A percentile compares a stretch with the other conserved stretches of the same genome.
phyloP scores from a whole-genome alignment of 1,140 invertebrate species.

The Melipona quadrifasciata region DNA sequence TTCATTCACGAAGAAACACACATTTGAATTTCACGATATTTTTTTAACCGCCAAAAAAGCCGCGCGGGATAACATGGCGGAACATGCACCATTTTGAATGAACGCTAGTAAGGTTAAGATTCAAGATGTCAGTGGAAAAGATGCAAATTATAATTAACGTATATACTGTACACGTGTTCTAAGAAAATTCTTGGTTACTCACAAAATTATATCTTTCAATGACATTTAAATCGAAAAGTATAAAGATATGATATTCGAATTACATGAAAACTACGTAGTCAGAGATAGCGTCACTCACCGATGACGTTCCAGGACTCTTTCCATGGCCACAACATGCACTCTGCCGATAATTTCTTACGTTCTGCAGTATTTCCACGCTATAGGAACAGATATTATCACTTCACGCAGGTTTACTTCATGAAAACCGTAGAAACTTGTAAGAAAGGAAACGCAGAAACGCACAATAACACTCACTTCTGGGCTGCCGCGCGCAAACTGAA shows the following conservation, averaged over 20 bases:
- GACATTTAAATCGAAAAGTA: not conserved
- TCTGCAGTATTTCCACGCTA: not conserved
- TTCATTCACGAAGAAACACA: not conserved
- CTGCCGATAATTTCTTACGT: not conserved
- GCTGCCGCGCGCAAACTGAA: conserved; percentile 25
- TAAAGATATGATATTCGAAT: not conserved
- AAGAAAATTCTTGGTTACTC: too few relatives aligned
- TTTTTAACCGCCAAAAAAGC: conserved; percentile 10
- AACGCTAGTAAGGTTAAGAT: not conserved
- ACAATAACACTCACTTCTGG: not conserved
- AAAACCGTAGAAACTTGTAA: not conserved
- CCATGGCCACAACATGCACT: conserved; percentile 32
- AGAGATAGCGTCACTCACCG: conserved; percentile 20
- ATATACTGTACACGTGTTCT: not conserved
- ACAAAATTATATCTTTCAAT: not conserved
- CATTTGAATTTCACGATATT: not conserved
- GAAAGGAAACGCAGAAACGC: not conserved
- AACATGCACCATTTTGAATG: conserved; percentile 6
- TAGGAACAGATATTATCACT: not conserved
- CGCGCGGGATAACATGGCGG: conserved; percentile 6
- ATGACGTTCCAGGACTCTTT: not conserved
- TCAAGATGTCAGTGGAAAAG: not conserved
- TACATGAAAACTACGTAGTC: not conserved
- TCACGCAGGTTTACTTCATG: not conserved
- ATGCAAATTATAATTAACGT: too few relatives aligned